Conservation (phyloP, 2,113 vertebrate genomes). For the Pontoporia blainvillei region DNA sequence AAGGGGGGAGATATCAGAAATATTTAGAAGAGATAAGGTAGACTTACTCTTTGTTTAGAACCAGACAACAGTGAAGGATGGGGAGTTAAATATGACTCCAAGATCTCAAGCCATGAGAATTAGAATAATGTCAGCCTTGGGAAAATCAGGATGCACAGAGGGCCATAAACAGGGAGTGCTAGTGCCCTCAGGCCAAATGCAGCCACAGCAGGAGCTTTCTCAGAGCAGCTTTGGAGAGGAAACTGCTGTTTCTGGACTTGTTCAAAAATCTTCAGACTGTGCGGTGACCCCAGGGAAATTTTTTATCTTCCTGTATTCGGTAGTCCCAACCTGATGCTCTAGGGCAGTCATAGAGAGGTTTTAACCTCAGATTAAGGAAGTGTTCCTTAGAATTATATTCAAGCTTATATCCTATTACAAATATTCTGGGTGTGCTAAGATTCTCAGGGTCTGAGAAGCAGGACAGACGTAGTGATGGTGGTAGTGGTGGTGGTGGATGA, state of each 20-base stretch:
- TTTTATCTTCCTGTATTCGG: background rate
- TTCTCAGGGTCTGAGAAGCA: background rate
- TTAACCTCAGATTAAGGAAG: background rate
- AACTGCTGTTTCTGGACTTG: background rate
- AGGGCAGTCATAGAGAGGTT: background rate
- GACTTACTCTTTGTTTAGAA: background rate
- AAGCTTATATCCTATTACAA: background rate
- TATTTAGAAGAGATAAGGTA: background rate
- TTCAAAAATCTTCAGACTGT: background rate
- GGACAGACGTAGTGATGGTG: background rate
- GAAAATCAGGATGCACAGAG: background rate
- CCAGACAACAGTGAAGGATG: background rate
- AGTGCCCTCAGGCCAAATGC: background rate
- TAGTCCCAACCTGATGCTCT: background rate
- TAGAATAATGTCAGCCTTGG: background rate
- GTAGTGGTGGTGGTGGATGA: no score
- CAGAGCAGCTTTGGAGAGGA: background rate
- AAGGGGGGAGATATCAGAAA: background rate
- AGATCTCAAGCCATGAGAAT: background rate
- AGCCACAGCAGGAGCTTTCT: background rate
- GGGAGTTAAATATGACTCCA: background rate
- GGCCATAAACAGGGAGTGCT: fast-evolving
- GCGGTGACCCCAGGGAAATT: no score
- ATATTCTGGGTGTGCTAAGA: background rate
- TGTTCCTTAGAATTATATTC: background rate